phyloP scores from a whole-genome alignment of 2,888 invertebrate genomes.

The Odontocolon sp. region DNA sequence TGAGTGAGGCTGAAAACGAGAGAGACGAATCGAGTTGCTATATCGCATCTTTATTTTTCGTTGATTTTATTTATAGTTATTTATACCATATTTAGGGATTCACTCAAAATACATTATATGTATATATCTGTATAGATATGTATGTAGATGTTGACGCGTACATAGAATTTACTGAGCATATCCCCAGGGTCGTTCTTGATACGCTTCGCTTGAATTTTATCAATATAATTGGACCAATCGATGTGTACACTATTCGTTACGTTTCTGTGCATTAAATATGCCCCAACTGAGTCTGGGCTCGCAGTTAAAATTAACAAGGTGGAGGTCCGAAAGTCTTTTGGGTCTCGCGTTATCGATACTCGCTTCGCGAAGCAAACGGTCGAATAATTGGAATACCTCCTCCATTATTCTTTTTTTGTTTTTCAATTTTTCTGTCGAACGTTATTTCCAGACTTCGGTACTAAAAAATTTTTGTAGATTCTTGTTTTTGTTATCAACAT shows the following conservation, averaged over 20 bases:
- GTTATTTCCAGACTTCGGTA: neutral
- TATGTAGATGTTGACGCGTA: no score
- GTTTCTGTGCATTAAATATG: slow-evolving; percentile 33
- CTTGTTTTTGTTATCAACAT: slow-evolving; percentile 10
- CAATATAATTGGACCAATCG: slow-evolving; percentile 57
- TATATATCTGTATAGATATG: neutral
- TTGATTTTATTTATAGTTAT: slow-evolving; percentile 1
- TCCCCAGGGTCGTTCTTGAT: slow-evolving; percentile 16
- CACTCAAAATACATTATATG: neutral
- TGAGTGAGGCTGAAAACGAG: neutral
- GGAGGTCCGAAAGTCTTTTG: slow-evolving; percentile 37
- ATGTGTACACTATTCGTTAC: slow-evolving; percentile 27
- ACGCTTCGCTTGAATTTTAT: slow-evolving; percentile 45
- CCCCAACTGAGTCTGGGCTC: slow-evolving; percentile 24
- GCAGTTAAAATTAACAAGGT: slow-evolving; percentile 59
- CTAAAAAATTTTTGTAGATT: neutral
- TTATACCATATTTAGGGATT: slow-evolving; percentile 1
- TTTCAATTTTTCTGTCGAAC: neutral
- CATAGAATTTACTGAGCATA: no score
- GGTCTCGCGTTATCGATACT: neutral
- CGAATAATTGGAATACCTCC: slow-evolving; percentile 40
- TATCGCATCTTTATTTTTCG: neutral
- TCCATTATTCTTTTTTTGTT: neutral
- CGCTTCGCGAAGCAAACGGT: slow-evolving; percentile 27
- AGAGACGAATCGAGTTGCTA: neutral